Evolutionary conservation across 2,113 vertebrate genomes (phyloP), one percentile per base, ranked within the genome.

Genomic region (Pipa parva): DNA sequence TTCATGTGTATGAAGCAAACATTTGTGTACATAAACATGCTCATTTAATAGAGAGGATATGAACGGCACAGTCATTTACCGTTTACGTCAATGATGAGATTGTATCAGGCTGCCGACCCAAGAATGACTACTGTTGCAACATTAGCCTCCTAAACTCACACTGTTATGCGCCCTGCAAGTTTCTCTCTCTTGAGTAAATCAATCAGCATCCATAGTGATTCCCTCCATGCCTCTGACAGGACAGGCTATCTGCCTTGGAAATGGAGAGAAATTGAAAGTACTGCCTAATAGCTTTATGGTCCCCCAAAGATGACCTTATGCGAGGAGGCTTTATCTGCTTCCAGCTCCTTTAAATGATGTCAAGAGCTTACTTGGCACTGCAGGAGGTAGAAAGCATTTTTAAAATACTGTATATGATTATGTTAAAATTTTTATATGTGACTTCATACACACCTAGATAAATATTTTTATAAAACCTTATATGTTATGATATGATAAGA

Each of bases 111-210:
- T 70, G 20, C 57, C 46, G 58, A 60, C 66, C 66, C 31, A 58
- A 18, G 57, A 61, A 70, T 70, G 57, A 52, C 48, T 59, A 48
- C 56, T 68, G 37, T 54, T 45, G 66, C 60, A 61, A 70, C 66
- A 70, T 70, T 70, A 61, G 57, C 66, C 66, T 54, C 60, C 57
- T 54, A 61, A 70, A 70, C 58, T 61, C 65, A 28, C 57, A 46
- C 66, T 70, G 45, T 70, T 70, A 70, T 61, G 46, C 36, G 58
- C 46, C 66, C 66, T 61, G 33, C 36, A 26, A 61, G 66, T 70
- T 61, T 61, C 66, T 42, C 66, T 70, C 66, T 70, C 58, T 49
- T 17, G 66, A 70, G 66, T 70, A 70, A 70, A 70, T 70, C 66
- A 70, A 70, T 70, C 66, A 60, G 66, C 58, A 54, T 70, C 59